These are phyloP conservation scores for Aspiorhynchus laticeps DNA, from an alignment of 2,113 vertebrate genomes.

Conservation along the genomic window DNA sequence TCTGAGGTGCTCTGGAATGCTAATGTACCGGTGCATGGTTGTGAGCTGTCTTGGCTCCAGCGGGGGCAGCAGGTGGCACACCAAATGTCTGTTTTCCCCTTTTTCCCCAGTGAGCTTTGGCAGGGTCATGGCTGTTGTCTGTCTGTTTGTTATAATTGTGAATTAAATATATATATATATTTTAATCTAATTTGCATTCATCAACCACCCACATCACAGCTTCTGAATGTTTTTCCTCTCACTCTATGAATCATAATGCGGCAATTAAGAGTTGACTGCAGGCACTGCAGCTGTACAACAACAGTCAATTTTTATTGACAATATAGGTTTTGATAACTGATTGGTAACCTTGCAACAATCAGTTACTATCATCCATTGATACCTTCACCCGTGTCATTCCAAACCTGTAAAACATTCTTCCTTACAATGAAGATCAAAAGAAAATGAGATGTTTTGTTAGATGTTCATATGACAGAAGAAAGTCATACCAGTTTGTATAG, in stretches of 20 bases:
- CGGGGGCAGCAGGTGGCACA: slow-evolving; percentile 44
- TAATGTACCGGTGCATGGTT: slow-evolving; percentile 9
- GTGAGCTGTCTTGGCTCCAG: slow-evolving; percentile 36
- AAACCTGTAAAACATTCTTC: background rate
- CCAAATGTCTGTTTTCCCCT: slow-evolving; percentile 12
- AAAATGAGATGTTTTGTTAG: background rate
- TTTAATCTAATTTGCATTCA: background rate
- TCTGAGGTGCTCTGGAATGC: slow-evolving; percentile 17
- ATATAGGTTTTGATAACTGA: background rate
- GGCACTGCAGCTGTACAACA: background rate
- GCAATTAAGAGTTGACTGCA: background rate
- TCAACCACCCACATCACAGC: background rate
- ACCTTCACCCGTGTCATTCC: background rate
- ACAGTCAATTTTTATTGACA: background rate
- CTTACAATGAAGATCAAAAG: background rate
- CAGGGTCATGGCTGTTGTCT: slow-evolving; percentile 15
- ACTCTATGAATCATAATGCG: background rate
- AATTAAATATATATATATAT: background rate
- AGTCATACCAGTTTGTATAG: background rate
- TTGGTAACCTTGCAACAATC: background rate
- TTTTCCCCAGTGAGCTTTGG: slow-evolving; percentile 24
- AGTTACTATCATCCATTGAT: background rate
- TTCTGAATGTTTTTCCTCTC: background rate
- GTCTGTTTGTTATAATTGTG: background rate
- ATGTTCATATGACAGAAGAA: background rate